Evolutionary conservation across 1,140 invertebrate genomes (phyloP).

Genomic region (Sesamia nonagrioides): DNA sequence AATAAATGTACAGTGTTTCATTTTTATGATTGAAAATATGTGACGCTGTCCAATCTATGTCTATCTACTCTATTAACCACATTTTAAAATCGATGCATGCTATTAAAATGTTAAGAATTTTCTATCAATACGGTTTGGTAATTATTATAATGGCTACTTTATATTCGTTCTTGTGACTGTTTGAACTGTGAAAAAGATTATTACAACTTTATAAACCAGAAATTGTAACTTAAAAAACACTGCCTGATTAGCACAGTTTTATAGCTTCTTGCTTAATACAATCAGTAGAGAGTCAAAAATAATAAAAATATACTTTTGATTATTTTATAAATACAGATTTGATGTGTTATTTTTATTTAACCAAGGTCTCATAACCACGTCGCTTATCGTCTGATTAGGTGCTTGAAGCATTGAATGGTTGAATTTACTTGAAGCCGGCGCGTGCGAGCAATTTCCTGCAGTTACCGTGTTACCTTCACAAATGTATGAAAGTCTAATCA

Average conservation of each 20-base stretch:
- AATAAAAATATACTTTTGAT: too few species aligned
- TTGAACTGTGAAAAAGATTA: too few species aligned
- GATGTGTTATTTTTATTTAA: not conserved
- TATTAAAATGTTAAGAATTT: not conserved
- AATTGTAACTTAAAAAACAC: too few species aligned
- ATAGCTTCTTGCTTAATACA: too few species aligned
- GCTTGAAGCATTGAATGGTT: constrained; percentile 15
- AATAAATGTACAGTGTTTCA: constrained; percentile 1
- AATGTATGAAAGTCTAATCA: constrained; percentile 33
- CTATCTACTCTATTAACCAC: too few species aligned
- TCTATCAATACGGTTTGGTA: too few species aligned
- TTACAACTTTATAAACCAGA: too few species aligned
- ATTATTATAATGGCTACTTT: too few species aligned
- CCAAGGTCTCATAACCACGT: not conserved
- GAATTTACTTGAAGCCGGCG: not conserved
- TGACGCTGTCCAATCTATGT: too few species aligned
- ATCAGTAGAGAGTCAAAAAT: too few species aligned
- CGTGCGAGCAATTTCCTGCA: constrained; percentile 27
- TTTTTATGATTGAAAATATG: not conserved
- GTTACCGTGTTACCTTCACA: constrained; percentile 2
- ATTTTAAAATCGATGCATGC: not conserved
- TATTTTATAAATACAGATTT: not conserved
- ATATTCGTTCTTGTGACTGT: too few species aligned
- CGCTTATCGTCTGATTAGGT: constrained; percentile 31
- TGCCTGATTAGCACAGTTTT: too few species aligned